phyloP scores from a whole-genome alignment of 2,797 vertebrate species.

The Oryzias dopingdopingensis region DNA sequence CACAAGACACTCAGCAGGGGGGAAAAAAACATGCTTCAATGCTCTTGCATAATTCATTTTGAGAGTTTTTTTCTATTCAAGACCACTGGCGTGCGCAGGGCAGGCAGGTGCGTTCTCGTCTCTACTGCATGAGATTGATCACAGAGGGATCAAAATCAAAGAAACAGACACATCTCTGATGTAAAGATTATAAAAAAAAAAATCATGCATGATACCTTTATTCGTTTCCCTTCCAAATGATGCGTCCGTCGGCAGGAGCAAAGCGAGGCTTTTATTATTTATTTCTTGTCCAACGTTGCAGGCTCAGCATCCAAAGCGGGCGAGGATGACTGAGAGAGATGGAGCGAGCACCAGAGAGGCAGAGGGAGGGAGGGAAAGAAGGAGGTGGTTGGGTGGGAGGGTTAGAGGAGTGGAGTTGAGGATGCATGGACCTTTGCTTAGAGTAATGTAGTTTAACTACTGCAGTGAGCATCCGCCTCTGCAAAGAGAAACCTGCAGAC shows the following conservation, averaged over 20 bases:
- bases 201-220: conserved; percentile 55
- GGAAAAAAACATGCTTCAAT: conserved; percentile 7
- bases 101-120: conserved; percentile 59
- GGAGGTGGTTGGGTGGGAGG: no score
- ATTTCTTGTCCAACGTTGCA: conserved; percentile 60
- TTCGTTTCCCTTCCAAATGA: conserved; percentile 39
- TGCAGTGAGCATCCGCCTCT: conserved; percentile 50
- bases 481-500: conserved; percentile 25
- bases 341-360: conserved; percentile 28
- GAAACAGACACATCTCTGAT: not conserved
- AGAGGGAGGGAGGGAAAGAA: conserved; percentile 22
- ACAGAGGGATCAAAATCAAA: not conserved
- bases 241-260: conserved; percentile 47
- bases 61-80: conserved; percentile 53
- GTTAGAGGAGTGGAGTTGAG: conserved; percentile 1
- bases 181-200: not conserved
- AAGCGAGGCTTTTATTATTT: conserved; percentile 22
- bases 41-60: conserved; percentile 25
- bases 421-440: conserved; percentile 50
- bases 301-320: conserved; percentile 60
- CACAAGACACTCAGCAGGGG: not conserved
- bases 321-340: conserved; percentile 54
- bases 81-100: conserved; percentile 46
- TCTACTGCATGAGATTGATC: conserved; percentile 29
- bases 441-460: conserved; percentile 50